Evolutionary conservation across 2,888 invertebrate species (phyloP).

Genomic region (Tribolium freemani): DNA sequence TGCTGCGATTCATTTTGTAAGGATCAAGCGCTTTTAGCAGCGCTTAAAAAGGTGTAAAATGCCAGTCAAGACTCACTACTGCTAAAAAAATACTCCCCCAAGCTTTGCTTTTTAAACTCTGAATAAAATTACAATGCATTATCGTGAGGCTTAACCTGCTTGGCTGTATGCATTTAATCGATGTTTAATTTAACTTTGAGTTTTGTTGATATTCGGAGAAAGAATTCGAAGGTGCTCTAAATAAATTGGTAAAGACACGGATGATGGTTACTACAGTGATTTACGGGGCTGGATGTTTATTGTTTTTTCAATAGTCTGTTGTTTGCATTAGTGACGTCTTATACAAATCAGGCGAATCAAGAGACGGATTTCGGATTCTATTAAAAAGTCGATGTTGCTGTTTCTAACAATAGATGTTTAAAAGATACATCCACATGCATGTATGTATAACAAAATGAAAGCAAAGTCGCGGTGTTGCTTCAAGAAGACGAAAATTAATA

Average conservation of each 20-base stretch:
- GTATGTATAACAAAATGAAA: too few species aligned
- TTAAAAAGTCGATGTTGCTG: background rate
- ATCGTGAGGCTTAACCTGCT: constrained; percentile 7
- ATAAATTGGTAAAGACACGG: background rate
- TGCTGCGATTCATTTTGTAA: too few species aligned
- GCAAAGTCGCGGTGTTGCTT: too few species aligned
- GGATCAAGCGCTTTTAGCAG: background rate
- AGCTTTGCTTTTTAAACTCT: background rate
- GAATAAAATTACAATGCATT: constrained; percentile 27
- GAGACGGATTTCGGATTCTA: too few species aligned
- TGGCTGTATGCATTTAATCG: background rate
- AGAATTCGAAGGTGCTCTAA: constrained; percentile 15
- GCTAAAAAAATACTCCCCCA: background rate
- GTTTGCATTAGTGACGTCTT: constrained; percentile 15
- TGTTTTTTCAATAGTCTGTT: constrained; percentile 6
- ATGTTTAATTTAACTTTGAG: background rate
- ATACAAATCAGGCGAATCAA: background rate
- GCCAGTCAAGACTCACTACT: constrained; percentile 3
- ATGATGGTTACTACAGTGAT: constrained; percentile 18
- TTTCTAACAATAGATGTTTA: background rate
- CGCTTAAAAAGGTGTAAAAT: constrained; percentile 22
- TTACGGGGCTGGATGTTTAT: constrained; percentile 13
- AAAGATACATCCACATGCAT: too few species aligned
- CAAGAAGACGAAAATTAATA: too few species aligned
- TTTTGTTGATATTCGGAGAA: background rate